phyloP scores from a whole-genome alignment of 1,140 invertebrate species.

The Drosophila guanche region DNA sequence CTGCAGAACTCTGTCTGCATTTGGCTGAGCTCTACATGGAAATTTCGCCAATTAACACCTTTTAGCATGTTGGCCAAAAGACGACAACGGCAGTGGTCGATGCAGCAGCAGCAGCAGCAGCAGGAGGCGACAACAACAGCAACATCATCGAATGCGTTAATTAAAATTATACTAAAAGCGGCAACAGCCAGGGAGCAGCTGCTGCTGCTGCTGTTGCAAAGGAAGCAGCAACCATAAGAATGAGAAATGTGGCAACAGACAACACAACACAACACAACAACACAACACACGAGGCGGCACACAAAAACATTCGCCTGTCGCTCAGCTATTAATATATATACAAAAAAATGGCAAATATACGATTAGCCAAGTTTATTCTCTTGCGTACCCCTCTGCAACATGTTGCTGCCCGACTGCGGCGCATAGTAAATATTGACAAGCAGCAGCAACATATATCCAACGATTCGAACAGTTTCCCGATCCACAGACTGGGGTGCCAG shows the following conservation, averaged over 20 bases:
- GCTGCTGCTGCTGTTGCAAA: conserved; percentile 19
- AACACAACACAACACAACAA: conserved; percentile 36
- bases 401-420: conserved; percentile 59
- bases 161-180: conserved; percentile 70
- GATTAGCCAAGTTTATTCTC: conserved; percentile 59
- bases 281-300: conserved; percentile 38
- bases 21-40: conserved; percentile 79
- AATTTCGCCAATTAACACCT: conserved; percentile 84
- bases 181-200: conserved; percentile 38
- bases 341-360: conserved; percentile 67
- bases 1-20: conserved; percentile 46
- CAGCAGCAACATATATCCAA: conserved; percentile 49
- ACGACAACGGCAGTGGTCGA: conserved; percentile 62
- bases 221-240: conserved; percentile 29
- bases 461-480: background rate
- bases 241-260: conserved; percentile 49
- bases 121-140: conserved; percentile 53
- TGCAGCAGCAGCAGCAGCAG: conserved; percentile 34
- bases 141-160: conserved; percentile 69
- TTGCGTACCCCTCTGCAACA: conserved; percentile 53
- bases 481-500: too few species aligned
- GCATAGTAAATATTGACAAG: conserved; percentile 79
- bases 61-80: conserved; percentile 80
- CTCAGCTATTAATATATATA: conserved; percentile 77
- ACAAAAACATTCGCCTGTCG: conserved; percentile 23